Evolutionary conservation across 2,797 vertebrate genomes (phyloP).

Genomic region (Coregonus suidteri): DNA sequence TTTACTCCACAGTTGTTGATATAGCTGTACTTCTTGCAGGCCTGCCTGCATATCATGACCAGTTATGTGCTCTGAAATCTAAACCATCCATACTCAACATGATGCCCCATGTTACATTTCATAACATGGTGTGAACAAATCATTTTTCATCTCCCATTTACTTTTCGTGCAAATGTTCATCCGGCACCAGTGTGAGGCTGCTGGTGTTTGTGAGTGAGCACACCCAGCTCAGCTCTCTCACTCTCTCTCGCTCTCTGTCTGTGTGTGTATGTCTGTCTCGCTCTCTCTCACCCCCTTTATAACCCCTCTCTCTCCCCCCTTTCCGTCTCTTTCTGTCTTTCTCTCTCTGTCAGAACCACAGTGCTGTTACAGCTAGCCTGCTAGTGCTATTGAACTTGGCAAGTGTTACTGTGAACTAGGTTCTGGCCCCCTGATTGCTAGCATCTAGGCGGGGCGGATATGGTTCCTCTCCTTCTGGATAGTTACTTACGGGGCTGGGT

Average conservation of each 20-base stretch:
- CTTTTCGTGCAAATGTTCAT: slow-evolving; percentile 28
- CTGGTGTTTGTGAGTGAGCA: slow-evolving; percentile 47
- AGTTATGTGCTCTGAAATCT: too few species aligned
- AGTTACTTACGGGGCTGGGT: slow-evolving; percentile 47
- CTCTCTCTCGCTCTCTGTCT: too few species aligned
- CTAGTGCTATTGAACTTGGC: slow-evolving; percentile 66
- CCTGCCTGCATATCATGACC: too few species aligned
- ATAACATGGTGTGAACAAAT: slow-evolving; percentile 12
- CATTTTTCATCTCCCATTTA: slow-evolving; percentile 13
- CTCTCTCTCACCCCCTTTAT: too few species aligned
- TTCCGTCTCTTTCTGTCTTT: slow-evolving; percentile 34
- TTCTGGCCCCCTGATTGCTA: slow-evolving; percentile 64
- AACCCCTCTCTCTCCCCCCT: slow-evolving; percentile 3
- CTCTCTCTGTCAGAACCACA: slow-evolving; percentile 49
- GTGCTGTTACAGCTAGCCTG: slow-evolving; percentile 8
- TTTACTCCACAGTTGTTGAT: neutral
- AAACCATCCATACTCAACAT: neutral
- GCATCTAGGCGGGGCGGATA: slow-evolving; percentile 60
- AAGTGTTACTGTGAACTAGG: slow-evolving; percentile 56
- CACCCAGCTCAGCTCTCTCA: slow-evolving; percentile 30
- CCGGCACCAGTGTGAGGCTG: slow-evolving; percentile 29
- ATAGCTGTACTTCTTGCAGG: neutral
- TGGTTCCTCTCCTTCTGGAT: slow-evolving; percentile 6
- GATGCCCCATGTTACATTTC: neutral
- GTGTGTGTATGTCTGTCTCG: too few species aligned